Evolutionary conservation across 2,888 invertebrate species (phyloP), one percentile per base, ranked within the genome.

Genomic region (Acanthococcus lagerstroemiae): DNA sequence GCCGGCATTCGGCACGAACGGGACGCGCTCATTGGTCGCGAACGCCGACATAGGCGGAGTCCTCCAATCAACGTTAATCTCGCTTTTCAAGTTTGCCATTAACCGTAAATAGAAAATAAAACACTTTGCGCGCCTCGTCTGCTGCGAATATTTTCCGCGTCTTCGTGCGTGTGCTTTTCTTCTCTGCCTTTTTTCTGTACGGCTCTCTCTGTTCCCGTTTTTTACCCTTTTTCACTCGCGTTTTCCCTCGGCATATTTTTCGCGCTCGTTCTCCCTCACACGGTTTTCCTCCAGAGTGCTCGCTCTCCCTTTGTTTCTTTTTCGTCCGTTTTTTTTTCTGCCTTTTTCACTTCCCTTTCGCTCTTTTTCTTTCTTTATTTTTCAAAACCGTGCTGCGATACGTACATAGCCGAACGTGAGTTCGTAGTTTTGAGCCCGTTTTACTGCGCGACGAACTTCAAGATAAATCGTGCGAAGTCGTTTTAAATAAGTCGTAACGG

Each of bases 401-500:
- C n/a, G 37, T 37, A 3, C 37, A 37, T 37, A 37, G 12, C 12
- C 37, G 37, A n/a, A 37, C 37, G 37, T 1, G 37, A 37, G 37
- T 9, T 37, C n/a, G 37, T 37, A n/a, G 12, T 37, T 15, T 9
- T 15, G n/a, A n/a, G 37, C 37, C n/a, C 37, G 37, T 15, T 37
- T 37, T 37, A 15, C 12, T 37, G 37, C 37, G 21, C 56, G 68
- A 24, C 52, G 52, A 58, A 58, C 58, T 52, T 60, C 19, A 30
- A 50, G 52, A 61, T 61, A 54, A 61, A 54, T 61, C 52, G 61
- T 24, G 37, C 30, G 30, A 48, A 50, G 37, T 30, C 52, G 30
- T 61, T 52, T 61, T 52, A 54, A 58, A 58, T 61, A 61, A 61
- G 61, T 61, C 61, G 50, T 52, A 61, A 61, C 61, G 61, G 61